Evolutionary conservation across 2,113 vertebrate genomes (phyloP), one percentile per base, ranked within the genome.

Genomic region (Synchiropus splendidus): DNA sequence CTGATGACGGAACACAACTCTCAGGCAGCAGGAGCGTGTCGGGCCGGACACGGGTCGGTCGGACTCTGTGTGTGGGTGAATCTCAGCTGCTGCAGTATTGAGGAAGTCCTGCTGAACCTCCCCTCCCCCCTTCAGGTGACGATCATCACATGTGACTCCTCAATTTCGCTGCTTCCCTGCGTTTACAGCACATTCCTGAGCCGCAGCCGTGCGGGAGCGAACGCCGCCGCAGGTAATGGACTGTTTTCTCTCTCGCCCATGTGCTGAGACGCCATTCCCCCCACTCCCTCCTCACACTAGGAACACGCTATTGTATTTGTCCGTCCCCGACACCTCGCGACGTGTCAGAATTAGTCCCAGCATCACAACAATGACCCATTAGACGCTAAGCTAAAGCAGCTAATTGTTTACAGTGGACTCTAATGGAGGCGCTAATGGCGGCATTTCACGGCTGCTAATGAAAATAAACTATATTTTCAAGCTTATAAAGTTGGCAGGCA

Each of bases 401-500:
- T 81, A 82, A 83, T 85, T 82, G 80, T 80, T 80, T 78, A 79
- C 72, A 84, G 76, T 82, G 78, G 62, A 48, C 65, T 27, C 51
- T 82, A 85, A 83, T 85, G 76, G 80, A 76, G 74, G 52, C 67
- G 54, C 68, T 83, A 77, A 85, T 83, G 72, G 67, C 72, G 71
- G 79, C 67, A 79, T 83, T 85, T 85, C 82, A 84, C 78, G 73
- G 65, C 67, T 74, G 63, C 52, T 84, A 83, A 84, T 84, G 76
- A 82, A 83, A 84, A 84, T 81, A 77, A 83, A 84, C 69, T 81
- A 80, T 79, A 79, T 82, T 82, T 80, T 75, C 72, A 79, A 71
- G 77, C 72, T 63, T 77, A 75, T 72, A 78, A 75, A 76, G 72
- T 83, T 83, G 78, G 80, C 77, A 75, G 51, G 70, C 78, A 79